These are phyloP conservation scores for Sitophilus oryzae DNA, from an alignment of 1,140 invertebrate genomes.

Conservation along the genomic window DNA sequence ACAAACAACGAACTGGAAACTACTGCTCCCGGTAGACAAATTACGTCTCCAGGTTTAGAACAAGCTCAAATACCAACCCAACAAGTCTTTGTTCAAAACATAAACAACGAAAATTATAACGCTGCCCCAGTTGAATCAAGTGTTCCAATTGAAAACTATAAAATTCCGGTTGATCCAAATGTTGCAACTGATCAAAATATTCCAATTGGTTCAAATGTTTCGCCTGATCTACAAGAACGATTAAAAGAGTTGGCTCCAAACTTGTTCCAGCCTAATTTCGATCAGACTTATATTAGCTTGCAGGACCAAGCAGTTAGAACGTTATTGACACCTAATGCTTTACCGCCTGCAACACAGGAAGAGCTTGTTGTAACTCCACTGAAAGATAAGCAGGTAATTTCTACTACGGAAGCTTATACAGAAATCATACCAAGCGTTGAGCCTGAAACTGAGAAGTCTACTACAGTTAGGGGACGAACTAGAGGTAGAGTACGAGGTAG, in stretches of 20 bases:
- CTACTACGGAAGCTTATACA: neutral
- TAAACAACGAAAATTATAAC: no score
- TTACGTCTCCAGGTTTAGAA: neutral
- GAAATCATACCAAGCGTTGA: slow-evolving; percentile 39
- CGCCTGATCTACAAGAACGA: neutral
- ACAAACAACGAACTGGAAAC: neutral
- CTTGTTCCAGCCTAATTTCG: slow-evolving; percentile 15
- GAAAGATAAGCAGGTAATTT: neutral
- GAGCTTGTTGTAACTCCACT: neutral
- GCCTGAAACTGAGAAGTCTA: slow-evolving; percentile 45
- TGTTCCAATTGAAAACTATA: neutral
- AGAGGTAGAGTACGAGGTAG: slow-evolving; percentile 34
- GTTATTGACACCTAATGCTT: slow-evolving; percentile 32
- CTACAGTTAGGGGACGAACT: slow-evolving; percentile 37
- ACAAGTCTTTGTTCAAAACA: no score
- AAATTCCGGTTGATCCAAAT: neutral
- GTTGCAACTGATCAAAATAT: neutral
- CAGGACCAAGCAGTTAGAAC: slow-evolving; percentile 46
- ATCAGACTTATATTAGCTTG: slow-evolving; percentile 42
- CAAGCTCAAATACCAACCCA: neutral
- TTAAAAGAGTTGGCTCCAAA: slow-evolving; percentile 4
- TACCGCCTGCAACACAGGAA: slow-evolving; percentile 28
- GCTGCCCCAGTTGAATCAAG: neutral
- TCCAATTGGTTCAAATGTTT: no score
- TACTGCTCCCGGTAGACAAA: neutral